These are phyloP conservation scores for Hippocampus kuda DNA, from an alignment of 2,797 vertebrate species.

Conservation along the genomic window DNA sequence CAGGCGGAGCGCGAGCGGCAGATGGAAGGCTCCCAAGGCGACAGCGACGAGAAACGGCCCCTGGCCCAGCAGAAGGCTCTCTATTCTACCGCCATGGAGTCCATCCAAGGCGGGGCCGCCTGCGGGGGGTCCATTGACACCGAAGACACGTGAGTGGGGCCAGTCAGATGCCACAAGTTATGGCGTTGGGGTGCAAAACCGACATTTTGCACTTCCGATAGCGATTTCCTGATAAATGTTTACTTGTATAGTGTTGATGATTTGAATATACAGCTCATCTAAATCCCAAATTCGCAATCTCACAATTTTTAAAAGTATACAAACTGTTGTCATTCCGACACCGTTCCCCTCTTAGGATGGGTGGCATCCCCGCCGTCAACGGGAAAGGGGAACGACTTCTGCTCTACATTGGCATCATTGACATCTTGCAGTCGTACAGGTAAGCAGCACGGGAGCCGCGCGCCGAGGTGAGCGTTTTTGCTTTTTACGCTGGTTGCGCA, in stretches of 20 bases:
- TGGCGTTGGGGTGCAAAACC: not conserved
- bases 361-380: slow-evolving; percentile 91
- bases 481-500: not conserved
- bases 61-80: slow-evolving; percentile 96
- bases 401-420: slow-evolving; percentile 90
- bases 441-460: slow-evolving; percentile 30
- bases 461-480: not conserved
- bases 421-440: slow-evolving; percentile 97
- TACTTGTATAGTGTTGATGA: too few species aligned
- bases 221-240: too few species aligned
- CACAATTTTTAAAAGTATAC: too few species aligned
- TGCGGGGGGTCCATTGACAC: slow-evolving; percentile 88
- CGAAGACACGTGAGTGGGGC: slow-evolving; percentile 83
- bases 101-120: slow-evolving; percentile 91
- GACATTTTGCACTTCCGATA: too few species aligned
- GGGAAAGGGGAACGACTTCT: slow-evolving; percentile 89
- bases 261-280: too few species aligned
- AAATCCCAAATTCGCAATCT: too few species aligned
- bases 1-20: slow-evolving; percentile 85
- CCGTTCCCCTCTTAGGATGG: slow-evolving; percentile 73
- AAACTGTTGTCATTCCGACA: too few species aligned
- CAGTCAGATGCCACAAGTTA: not conserved
- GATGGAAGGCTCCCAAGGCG: slow-evolving; percentile 79
- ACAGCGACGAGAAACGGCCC: slow-evolving; percentile 82
- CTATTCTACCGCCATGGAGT: slow-evolving; percentile 98